phyloP scores from a whole-genome alignment of 2,797 vertebrate genomes.

The Channallabes apus region DNA sequence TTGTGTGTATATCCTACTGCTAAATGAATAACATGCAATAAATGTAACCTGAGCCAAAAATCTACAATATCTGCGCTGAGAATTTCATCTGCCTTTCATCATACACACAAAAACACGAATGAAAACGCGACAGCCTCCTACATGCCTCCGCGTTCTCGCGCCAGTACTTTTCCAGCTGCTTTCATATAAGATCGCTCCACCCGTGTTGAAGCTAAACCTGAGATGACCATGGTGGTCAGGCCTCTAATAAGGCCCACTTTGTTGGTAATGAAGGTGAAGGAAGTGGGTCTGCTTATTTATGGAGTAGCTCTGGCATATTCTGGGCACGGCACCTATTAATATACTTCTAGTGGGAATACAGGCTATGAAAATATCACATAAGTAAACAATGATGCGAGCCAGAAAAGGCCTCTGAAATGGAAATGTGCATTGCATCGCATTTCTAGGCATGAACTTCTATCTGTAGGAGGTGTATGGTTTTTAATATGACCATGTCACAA shows the following conservation, averaged over 20 bases:
- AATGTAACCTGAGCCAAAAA: neutral
- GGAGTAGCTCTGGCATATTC: conserved; percentile 72
- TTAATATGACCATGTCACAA: conserved; percentile 37
- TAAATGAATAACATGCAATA: neutral
- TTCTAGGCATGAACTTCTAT: conserved; percentile 42
- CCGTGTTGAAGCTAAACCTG: conserved; percentile 27
- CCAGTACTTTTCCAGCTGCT: conserved; percentile 54
- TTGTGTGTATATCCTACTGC: neutral
- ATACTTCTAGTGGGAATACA: conserved; percentile 55
- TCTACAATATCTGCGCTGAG: neutral
- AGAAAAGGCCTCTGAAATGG: conserved; percentile 55
- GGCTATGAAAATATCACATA: conserved; percentile 53
- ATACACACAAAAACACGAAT: conserved; percentile 19
- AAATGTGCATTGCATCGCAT: conserved; percentile 69
- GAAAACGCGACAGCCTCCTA: conserved; percentile 33
- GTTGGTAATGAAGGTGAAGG: conserved; percentile 66
- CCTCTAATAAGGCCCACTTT: conserved; percentile 76
- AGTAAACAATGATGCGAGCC: conserved; percentile 75
- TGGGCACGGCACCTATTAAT: conserved; percentile 74
- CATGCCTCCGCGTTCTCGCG: conserved; percentile 37
- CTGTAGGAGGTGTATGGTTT: conserved; percentile 44
- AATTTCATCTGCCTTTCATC: conserved; percentile 51
- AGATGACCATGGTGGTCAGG: conserved; percentile 69
- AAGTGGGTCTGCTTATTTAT: conserved; percentile 74
- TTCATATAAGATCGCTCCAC: conserved; percentile 42